phyloP scores from a whole-genome alignment of 1,140 invertebrate genomes.

The Caerostris darwini region DNA sequence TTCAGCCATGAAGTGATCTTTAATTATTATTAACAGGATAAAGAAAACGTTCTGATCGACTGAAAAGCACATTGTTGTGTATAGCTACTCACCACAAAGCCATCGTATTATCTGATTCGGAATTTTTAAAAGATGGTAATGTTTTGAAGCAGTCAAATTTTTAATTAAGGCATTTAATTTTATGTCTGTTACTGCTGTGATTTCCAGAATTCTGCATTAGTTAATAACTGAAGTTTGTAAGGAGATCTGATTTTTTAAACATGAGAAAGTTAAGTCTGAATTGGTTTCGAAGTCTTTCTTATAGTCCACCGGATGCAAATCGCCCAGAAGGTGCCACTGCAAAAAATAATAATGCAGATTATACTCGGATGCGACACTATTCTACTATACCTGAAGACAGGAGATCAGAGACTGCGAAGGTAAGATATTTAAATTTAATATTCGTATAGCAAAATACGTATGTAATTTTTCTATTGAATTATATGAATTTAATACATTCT shows the following conservation, averaged over 20 bases:
- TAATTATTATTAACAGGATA: too few species aligned
- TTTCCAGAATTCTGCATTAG: neutral
- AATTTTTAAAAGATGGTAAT: too few species aligned
- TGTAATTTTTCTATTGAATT: too few species aligned
- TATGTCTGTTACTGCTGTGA: neutral
- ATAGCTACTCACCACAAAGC: too few species aligned
- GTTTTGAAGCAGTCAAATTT: too few species aligned
- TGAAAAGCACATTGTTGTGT: too few species aligned
- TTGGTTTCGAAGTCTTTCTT: slow-evolving; percentile 70
- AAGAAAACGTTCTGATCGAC: too few species aligned
- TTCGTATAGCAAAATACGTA: too few species aligned
- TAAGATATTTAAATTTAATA: slow-evolving; percentile 21
- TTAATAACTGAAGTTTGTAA: neutral
- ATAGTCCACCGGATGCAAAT: slow-evolving; percentile 44
- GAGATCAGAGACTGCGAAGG: slow-evolving; percentile 45
- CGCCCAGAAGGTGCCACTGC: neutral
- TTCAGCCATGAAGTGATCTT: too few species aligned
- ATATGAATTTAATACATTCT: too few species aligned
- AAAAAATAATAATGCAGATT: slow-evolving; percentile 18
- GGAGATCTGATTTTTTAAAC: too few species aligned
- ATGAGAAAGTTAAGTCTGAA: slow-evolving; percentile 62
- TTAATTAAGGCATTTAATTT: neutral
- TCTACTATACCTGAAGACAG: slow-evolving; percentile 65
- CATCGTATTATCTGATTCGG: too few species aligned
- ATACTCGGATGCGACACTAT: slow-evolving; percentile 55